Base-by-base conservation (phyloP, 2,797 vertebrate species). In the Nannoperca australis region DNA sequence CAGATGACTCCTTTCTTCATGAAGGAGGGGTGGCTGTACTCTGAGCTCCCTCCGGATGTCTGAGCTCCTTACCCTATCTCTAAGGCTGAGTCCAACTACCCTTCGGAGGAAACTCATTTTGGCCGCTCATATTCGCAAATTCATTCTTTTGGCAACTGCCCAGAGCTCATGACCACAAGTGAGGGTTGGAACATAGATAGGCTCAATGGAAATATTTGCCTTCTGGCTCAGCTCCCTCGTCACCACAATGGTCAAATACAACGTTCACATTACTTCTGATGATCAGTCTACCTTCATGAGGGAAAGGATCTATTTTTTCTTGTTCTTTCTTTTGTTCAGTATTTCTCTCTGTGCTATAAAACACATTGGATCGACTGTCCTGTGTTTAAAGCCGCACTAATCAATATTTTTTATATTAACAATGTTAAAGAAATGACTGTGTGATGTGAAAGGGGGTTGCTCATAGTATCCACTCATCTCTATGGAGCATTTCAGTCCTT, bases 301-400 rank as follows among this genome's bases (percentile, higher is more conserved):
- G 27, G 53, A 54, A 1, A 17, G 10, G 12, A 17, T 32, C 32
- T 30, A 30, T 27, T 7, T 27, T 24, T 32, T 45, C 20, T 22
- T 17, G 5, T 17, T 5, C 15, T 65, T 12, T 56, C 22, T 34
- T 49, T 64, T 58, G 22, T 56, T 42, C 15, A 20, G 11, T 18
- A 64, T 70, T 65, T 32, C 36, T 47, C 14, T 60, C n/a, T 50
- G 9, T 62, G 11, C 70, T 42, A 5, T n/a, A 42, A 50, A 51
- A 42, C 7, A 53, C 24, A 17, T 22, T 24, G 22, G 12, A 49
- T 49, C 9, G 14, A 34, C 27, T 50, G 11, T 61, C 5, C 27
- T 55, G 24, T 24, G n/a, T 27, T 73, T 55, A 15, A 27, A 58
- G n/a, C 14, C 27, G 3, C 4, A n/a, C 17, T 8, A 11, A 49